Conservation (phyloP, 2,113 vertebrate genomes). For the Phyllopteryx taeniolatus region DNA sequence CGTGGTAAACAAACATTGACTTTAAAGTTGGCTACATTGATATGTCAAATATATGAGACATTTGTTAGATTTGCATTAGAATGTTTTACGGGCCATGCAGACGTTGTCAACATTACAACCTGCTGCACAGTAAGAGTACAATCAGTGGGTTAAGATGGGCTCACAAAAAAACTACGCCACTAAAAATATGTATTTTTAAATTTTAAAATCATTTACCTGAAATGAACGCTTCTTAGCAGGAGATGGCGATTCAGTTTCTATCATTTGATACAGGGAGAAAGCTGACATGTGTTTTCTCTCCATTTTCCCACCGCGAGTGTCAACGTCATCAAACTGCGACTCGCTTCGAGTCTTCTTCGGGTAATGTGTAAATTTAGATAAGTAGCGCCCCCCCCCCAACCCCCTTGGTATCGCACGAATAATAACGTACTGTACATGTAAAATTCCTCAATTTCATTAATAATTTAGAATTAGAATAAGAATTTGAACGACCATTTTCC, state of each 20-base stretch:
- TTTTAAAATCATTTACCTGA: constrained; percentile 41
- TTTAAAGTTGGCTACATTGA: not conserved
- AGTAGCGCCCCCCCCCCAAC: constrained; percentile 17
- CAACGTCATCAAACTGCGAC: constrained; percentile 48
- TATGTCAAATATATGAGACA: not conserved
- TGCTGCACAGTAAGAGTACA: not conserved
- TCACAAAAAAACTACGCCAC: not conserved
- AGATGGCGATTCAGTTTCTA: constrained; percentile 19
- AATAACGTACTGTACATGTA: not conserved
- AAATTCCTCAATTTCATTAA: not conserved
- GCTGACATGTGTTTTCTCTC: constrained; percentile 73
- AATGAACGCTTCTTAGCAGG: constrained; percentile 15
- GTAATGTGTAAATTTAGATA: not conserved
- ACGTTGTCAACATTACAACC: not conserved
- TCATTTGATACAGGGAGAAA: constrained; percentile 63
- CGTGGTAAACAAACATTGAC: not conserved
- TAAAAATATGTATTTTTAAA: not conserved
- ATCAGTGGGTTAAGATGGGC: not conserved
- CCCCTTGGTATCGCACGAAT: not conserved
- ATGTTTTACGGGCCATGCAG: not conserved
- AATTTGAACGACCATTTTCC: not conserved
- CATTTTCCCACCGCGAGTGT: constrained; percentile 52
- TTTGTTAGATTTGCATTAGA: not conserved
- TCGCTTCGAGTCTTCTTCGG: not conserved
- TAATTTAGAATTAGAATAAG: not conserved